A percentile compares a stretch with the other conserved stretches of the same genome.
These are phyloP conservation scores for Babyrousa celebensis DNA, from an alignment of 2,797 vertebrate species.

Conservation along the genomic window DNA sequence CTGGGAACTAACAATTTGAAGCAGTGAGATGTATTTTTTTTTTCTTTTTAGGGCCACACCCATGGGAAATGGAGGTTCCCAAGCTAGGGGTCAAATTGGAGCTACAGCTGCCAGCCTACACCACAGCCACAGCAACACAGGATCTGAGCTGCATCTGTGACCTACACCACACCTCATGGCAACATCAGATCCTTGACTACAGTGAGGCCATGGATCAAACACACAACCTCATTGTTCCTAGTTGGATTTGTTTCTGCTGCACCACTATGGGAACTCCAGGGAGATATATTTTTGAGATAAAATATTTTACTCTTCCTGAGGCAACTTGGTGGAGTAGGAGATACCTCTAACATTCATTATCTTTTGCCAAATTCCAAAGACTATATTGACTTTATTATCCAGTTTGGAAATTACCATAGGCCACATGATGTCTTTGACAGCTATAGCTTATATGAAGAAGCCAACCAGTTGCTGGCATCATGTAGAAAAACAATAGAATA, in stretches of 20 bases:
- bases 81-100: too few relatives aligned
- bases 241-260: too few relatives aligned
- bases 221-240: too few relatives aligned
- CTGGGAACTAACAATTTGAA: not conserved
- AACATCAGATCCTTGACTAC: too few relatives aligned
- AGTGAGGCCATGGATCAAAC: too few relatives aligned
- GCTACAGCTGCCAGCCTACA: too few relatives aligned
- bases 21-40: not conserved
- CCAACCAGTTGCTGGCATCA: not conserved
- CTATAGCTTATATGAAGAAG: not conserved
- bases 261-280: not conserved
- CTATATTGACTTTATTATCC: not conserved
- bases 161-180: too few relatives aligned
- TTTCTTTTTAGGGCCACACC: too few relatives aligned
- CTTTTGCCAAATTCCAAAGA: not conserved
- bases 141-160: too few relatives aligned
- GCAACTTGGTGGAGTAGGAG: not conserved
- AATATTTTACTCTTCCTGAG: not conserved
- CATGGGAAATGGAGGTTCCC: too few relatives aligned
- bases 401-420: not conserved
- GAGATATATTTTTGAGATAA: constrained; percentile 4
- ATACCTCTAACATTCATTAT: not conserved
- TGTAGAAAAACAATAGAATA: not conserved
- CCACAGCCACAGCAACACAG: too few relatives aligned
- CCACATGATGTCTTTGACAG: not conserved